Evolutionary conservation across 2,888 invertebrate species (phyloP).

Genomic region (Amblyjoppa fuscipennis): DNA sequence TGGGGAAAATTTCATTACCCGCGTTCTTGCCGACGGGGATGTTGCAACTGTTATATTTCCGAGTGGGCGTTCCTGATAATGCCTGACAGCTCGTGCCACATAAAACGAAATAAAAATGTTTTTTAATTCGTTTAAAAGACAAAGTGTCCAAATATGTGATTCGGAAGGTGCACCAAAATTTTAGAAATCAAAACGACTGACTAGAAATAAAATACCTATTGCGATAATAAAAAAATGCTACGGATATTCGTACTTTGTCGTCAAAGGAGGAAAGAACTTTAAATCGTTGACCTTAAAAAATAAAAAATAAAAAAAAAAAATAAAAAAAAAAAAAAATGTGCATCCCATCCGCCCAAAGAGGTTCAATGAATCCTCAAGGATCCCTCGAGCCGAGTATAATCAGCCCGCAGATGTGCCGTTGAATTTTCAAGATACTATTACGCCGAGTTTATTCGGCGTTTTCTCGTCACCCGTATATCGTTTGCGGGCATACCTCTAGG

Average conservation of each 20-base stretch:
- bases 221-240: neutral
- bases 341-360: neutral
- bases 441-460: neutral
- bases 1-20: constrained; percentile 26
- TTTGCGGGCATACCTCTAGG: constrained; percentile 13
- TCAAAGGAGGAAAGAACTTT: neutral
- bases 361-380: constrained; percentile 1
- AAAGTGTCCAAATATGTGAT: neutral
- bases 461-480: constrained; percentile 46
- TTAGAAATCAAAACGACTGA: too few relatives aligned
- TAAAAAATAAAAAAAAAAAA: neutral
- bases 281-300: neutral
- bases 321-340: neutral
- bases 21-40: neutral
- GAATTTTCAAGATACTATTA: constrained; percentile 28
- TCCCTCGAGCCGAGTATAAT: constrained; percentile 59
- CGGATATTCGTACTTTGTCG: neutral
- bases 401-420: constrained; percentile 68
- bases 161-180: neutral
- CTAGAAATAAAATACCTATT: too few relatives aligned
- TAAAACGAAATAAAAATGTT: neutral
- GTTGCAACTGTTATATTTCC: neutral
- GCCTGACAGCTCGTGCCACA: neutral
- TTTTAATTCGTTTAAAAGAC: neutral
- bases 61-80: neutral